Conservation (phyloP, 2,797 vertebrate species). For the Cossypha heuglini region DNA sequence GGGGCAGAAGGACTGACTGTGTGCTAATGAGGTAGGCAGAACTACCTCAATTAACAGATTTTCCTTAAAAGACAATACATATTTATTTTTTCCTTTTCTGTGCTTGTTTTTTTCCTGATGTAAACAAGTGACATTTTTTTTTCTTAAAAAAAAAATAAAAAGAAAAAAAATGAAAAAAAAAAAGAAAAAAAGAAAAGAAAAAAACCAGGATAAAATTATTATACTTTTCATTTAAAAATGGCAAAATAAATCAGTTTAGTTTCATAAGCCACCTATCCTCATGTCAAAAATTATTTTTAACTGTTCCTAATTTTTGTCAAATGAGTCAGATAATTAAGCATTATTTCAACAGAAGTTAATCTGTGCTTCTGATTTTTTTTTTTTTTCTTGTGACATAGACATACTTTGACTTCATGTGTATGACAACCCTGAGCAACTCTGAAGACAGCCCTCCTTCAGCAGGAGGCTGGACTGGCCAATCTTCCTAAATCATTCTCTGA, state of each 20-base stretch:
- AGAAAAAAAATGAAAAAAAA: too few species aligned
- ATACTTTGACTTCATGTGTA: background rate
- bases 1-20: background rate
- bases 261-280: background rate
- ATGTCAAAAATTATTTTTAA: constrained; percentile 19
- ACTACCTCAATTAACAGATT: background rate
- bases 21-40: background rate
- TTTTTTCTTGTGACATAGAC: background rate
- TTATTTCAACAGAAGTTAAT: constrained; percentile 1
- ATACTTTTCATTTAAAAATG: background rate
- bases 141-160: background rate
- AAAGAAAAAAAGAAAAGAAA: too few species aligned
- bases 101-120: background rate
- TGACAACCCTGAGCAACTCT: background rate
- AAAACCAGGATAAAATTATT: background rate
- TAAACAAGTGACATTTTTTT: background rate
- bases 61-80: background rate
- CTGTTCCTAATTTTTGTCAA: constrained; percentile 35
- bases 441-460: background rate
- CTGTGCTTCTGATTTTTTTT: background rate
- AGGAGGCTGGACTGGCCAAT: background rate
- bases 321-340: constrained; percentile 22
- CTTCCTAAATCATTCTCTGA: background rate
- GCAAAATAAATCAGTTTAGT: background rate
- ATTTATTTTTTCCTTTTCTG: background rate